phyloP scores from a whole-genome alignment of 2,888 invertebrate genomes.

The Nysson spinosus region DNA sequence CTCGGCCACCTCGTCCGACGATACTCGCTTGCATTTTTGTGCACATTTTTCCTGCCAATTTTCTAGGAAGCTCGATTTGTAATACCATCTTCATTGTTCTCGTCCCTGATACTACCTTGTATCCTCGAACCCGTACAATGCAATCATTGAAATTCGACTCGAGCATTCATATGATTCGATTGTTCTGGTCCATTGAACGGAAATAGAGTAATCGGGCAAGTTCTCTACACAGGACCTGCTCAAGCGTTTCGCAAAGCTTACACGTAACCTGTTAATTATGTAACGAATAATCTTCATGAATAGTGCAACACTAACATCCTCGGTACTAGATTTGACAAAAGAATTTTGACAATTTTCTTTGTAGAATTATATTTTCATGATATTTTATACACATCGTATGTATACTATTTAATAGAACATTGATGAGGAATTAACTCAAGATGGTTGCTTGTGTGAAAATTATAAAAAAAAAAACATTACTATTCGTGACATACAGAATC shows the following conservation, averaged over 20 bases:
- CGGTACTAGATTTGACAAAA: too few relatives aligned
- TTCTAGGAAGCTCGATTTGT: too few relatives aligned
- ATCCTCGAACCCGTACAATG: not conserved
- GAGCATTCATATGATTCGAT: constrained; percentile 21
- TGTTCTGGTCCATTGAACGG: constrained; percentile 50
- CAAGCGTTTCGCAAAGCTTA: not conserved
- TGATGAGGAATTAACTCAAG: too few relatives aligned
- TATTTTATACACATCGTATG: too few relatives aligned
- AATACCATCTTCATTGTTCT: constrained; percentile 12
- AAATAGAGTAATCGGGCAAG: constrained; percentile 31
- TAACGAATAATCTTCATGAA: constrained; percentile 2
- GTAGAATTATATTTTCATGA: too few relatives aligned
- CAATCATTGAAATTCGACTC: not conserved
- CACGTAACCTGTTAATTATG: constrained; percentile 13
- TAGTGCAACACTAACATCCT: not conserved
- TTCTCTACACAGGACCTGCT: constrained; percentile 2
- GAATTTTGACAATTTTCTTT: too few relatives aligned
- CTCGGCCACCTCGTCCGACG: constrained; percentile 77
- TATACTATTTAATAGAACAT: too few relatives aligned
- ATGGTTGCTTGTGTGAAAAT: too few relatives aligned
- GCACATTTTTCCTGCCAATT: not conserved
- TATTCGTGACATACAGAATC: too few relatives aligned
- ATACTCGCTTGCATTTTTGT: constrained; percentile 21
- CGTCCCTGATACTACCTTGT: not conserved
- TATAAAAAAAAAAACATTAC: too few relatives aligned